These are phyloP conservation scores for Sus cebifrons DNA, from an alignment of 2,797 vertebrate genomes.

Conservation along the genomic window DNA sequence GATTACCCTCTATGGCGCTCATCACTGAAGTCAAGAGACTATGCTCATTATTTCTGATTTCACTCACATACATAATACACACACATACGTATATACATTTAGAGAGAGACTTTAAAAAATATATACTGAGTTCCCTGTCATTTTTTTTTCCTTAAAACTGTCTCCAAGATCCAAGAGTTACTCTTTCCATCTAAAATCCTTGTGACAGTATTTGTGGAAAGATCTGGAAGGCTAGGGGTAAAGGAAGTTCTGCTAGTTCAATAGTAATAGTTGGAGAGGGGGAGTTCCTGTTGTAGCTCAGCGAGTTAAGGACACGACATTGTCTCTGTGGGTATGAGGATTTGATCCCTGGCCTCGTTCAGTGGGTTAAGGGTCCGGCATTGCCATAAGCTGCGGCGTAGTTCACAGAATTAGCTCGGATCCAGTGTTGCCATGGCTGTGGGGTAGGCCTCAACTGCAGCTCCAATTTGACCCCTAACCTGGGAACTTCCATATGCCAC, in stretches of 20 bases:
- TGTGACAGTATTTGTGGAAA: neutral
- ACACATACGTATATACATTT: neutral
- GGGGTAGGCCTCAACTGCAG: too few relatives aligned
- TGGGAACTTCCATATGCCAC: too few relatives aligned
- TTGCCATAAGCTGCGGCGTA: too few relatives aligned
- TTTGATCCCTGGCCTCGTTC: too few relatives aligned
- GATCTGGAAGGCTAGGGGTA: neutral
- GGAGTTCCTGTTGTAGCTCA: too few relatives aligned
- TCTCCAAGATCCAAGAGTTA: neutral
- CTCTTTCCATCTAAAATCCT: constrained; percentile 33
- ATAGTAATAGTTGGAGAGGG: neutral
- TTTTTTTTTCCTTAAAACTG: neutral
- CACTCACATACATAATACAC: neutral
- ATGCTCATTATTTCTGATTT: constrained; percentile 37
- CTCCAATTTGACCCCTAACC: too few relatives aligned
- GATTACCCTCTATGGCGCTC: neutral
- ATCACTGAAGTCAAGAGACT: constrained; percentile 27
- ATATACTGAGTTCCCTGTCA: neutral
- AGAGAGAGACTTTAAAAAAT: neutral
- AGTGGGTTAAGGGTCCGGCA: too few relatives aligned
- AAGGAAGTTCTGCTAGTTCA: neutral
- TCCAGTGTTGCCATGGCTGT: too few relatives aligned
- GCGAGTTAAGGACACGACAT: too few relatives aligned
- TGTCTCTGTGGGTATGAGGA: too few relatives aligned
- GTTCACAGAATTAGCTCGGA: too few relatives aligned